Conservation (phyloP, 2,113 vertebrate species). For the Casuarius casuarius region DNA sequence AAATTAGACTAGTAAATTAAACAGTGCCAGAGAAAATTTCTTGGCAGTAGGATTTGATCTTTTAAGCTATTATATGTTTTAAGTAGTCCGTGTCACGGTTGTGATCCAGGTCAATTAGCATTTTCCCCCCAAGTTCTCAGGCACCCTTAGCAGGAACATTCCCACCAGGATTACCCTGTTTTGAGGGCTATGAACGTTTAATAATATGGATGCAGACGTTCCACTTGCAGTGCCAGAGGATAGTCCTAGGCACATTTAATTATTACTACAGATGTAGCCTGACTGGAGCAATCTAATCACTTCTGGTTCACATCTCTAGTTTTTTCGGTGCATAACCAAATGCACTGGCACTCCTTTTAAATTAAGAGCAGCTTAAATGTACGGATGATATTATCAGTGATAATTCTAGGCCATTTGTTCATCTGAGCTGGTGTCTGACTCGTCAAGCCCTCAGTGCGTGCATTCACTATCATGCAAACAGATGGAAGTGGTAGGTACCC, state of each 20-base stretch:
- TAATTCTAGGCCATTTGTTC: constrained; percentile 23
- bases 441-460: not conserved
- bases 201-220: not conserved
- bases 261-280: not conserved
- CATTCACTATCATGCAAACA: constrained; percentile 21
- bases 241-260: not conserved
- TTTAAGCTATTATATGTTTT: not conserved
- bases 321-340: not conserved
- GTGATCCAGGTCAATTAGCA: not conserved
- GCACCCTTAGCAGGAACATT: not conserved
- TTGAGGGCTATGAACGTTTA: not conserved
- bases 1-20: not conserved
- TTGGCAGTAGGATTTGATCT: not conserved
- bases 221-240: not conserved
- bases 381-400: not conserved
- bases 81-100: not conserved
- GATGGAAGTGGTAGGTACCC: constrained; percentile 41
- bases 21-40: not conserved
- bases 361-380: constrained; percentile 1
- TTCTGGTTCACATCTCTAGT: not conserved
- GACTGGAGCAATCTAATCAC: not conserved
- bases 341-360: not conserved
- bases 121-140: not conserved
- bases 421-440: constrained; percentile 36
- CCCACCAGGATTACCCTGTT: not conserved